These are phyloP conservation scores for Trichonephila clavipes DNA, from an alignment of 1,140 invertebrate genomes.

Conservation along the genomic window DNA sequence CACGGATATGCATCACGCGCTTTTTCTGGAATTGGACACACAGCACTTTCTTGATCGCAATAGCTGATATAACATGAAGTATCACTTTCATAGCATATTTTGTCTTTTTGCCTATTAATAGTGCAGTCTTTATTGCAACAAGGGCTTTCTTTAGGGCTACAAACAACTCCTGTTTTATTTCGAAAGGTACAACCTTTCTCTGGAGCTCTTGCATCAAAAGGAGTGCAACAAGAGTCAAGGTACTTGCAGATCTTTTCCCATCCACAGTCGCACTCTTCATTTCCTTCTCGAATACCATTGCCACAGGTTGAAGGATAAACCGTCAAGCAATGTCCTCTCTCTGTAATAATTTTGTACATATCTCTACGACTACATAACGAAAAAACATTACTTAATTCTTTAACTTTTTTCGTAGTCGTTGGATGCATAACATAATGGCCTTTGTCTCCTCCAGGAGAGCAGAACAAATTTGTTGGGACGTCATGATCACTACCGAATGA, in stretches of 20 bases:
- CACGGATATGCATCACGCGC: conserved; percentile 11
- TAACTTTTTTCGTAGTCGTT: not conserved
- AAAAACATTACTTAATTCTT: not conserved
- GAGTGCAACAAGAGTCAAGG: conserved; percentile 59
- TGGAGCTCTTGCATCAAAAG: not conserved
- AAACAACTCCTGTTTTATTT: not conserved
- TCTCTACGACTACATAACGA: conserved; percentile 28
- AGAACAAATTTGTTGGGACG: not conserved
- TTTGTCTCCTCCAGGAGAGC: conserved; percentile 15
- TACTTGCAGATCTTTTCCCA: not conserved
- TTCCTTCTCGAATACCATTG: conserved; percentile 57
- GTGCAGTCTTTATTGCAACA: conserved; percentile 45
- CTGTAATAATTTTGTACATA: not conserved
- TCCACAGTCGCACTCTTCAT: conserved; percentile 66
- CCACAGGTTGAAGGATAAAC: not conserved
- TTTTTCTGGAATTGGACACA: not conserved
- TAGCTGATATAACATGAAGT: not conserved
- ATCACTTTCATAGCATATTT: conserved; percentile 6
- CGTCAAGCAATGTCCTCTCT: conserved; percentile 23
- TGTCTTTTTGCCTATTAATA: not conserved
- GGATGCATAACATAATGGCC: conserved; percentile 47
- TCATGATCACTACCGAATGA: conserved; percentile 65
- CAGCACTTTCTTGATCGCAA: not conserved
- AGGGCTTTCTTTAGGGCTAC: conserved; percentile 57
- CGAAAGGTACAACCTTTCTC: conserved; percentile 42